phyloP scores from a whole-genome alignment of 2,113 vertebrate species.

The Phaetusa simplex region DNA sequence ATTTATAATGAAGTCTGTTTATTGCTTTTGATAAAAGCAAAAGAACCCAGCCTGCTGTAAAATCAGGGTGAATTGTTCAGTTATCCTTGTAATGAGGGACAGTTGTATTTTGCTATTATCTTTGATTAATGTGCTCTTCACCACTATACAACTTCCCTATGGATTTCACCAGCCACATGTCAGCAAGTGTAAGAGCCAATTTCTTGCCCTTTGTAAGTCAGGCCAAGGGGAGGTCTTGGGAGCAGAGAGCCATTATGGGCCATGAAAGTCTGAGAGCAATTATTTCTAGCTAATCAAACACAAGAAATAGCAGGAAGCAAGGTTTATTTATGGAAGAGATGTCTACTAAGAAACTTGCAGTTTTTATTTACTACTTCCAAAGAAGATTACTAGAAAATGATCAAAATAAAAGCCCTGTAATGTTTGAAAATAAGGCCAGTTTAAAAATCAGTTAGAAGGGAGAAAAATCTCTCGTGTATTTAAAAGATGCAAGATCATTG shows the following conservation, averaged over 20 bases:
- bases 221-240: constrained; percentile 29
- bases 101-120: neutral
- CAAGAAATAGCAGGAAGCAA: constrained; percentile 14
- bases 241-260: neutral
- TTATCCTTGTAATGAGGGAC: neutral
- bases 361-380: constrained; percentile 22
- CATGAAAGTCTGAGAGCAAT: constrained; percentile 29
- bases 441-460: neutral
- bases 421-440: neutral
- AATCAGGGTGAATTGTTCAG: neutral
- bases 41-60: neutral
- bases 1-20: constrained; percentile 21
- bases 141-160: neutral
- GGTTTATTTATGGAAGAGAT: constrained; percentile 10
- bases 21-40: neutral
- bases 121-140: constrained; percentile 16
- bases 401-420: neutral
- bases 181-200: constrained; percentile 27
- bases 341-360: neutral
- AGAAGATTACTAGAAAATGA: neutral
- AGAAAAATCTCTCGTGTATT: neutral
- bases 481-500: neutral
- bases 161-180: constrained; percentile 29
- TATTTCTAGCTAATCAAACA: constrained; percentile 39
- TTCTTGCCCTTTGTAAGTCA: constrained; percentile 47